Evolutionary conservation across 2,797 vertebrate species (phyloP), one percentile per base, ranked within the genome.

Genomic region (Leuciscus waleckii): DNA sequence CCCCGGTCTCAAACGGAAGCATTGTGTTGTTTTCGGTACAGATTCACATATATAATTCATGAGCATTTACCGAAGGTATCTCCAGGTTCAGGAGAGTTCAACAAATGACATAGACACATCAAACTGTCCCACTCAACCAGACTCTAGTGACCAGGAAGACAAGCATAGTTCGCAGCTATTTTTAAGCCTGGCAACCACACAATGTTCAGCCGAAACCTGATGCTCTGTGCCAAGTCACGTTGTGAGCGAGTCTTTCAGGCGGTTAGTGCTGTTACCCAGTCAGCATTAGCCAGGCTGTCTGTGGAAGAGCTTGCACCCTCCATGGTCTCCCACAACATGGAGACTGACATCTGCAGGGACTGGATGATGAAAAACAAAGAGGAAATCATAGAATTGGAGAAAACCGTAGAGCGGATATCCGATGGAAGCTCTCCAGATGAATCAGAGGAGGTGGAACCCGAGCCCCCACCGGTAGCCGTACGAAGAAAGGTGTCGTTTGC

Each of bases 401-500:
- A 95, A 96, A 0, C 92, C 94, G 89, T 93, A 93, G 88, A 87
- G 92, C 89, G 19, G 74, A 65, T 89, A 85, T 14, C 88, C 94
- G 86, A 92, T 91, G 81, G 89, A 81, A 89, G 93, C 81, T 95
- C 91, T 88, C 95, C 95, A 49, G 95, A 95, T 4, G 96, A 96
- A 87, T 96, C 94, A 0, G 96, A 97, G 69, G 97, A 98, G 77
- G 92, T 92, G 0, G 97, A 97, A 73, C 70, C 94, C 32, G 95
- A 97, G 54, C 83, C 89, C 9, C 93, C 96, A 0, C 90, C 93
- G 75, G 56, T 88, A 51, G 92, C 89, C 23, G 86, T 92, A 5
- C 82, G 93, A 70, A 97, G 98, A 90, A 98, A 97, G 92, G 98
- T 99, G 91, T 99, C 98, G 0, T 99, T 99, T 82, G 98, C 98